A percentile compares a stretch with the other conserved stretches of the same genome.
Conservation (phyloP, 2,888 invertebrate species). For the Hanleya hanleyi region DNA sequence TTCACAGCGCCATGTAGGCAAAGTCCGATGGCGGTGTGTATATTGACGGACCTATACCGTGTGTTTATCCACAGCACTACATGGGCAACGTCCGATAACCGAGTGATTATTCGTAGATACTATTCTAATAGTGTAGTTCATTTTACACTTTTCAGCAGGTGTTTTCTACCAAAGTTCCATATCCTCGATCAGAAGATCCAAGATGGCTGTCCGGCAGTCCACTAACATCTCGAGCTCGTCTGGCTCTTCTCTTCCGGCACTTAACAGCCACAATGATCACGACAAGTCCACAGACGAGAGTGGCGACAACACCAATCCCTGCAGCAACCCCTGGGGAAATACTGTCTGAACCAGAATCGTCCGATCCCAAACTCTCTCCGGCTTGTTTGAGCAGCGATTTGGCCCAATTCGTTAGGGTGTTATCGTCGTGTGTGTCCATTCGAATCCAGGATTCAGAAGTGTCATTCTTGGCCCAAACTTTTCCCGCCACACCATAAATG, state of each 20-base stretch:
- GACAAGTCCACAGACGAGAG: conserved; percentile 36
- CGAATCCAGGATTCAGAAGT: neutral
- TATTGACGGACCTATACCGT: no score
- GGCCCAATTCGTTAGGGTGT: neutral
- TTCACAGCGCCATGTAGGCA: no score
- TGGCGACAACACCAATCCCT: conserved; percentile 38
- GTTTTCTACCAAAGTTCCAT: no score
- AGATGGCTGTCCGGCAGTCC: no score
- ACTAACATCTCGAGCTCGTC: no score
- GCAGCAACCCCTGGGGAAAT: conserved; percentile 26
- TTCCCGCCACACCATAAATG: neutral
- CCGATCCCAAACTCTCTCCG: neutral
- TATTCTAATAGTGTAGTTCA: no score
- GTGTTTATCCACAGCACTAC: no score
- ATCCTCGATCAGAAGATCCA: no score
- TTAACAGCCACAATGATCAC: conserved; percentile 26
- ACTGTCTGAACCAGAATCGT: neutral
- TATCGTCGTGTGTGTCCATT: neutral
- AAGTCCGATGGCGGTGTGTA: no score
- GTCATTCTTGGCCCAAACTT: neutral
- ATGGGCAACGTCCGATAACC: no score
- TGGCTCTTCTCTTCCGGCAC: conserved; percentile 23
- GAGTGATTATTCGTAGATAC: no score
- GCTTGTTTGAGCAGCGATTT: neutral
- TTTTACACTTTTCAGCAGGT: no score